Evolutionary conservation across 2,888 invertebrate species (phyloP).

Genomic region (Chirona hameri): DNA sequence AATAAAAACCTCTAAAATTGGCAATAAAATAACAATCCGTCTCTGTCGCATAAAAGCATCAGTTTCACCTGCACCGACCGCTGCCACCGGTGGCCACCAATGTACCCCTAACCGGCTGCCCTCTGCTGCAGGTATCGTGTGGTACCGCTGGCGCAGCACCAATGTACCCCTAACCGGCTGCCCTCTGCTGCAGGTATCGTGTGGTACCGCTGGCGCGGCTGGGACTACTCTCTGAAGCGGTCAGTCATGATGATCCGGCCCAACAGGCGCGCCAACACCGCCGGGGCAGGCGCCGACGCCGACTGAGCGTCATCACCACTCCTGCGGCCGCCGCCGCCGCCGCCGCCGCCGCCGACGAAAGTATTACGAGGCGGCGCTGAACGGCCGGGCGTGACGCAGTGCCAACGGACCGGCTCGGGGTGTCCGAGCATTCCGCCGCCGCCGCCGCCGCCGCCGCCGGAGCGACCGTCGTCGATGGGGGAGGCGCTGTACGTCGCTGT

Average conservation of each 20-base stretch:
- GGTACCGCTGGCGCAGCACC: slow-evolving; percentile 53
- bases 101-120: neutral
- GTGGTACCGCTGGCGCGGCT: slow-evolving; percentile 93
- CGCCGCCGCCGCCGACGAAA: neutral
- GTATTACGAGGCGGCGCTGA: neutral
- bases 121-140: slow-evolving; percentile 68
- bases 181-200: slow-evolving; percentile 65
- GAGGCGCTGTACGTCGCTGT: neutral
- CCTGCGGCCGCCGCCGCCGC: neutral
- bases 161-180: neutral
- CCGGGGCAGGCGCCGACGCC: neutral
- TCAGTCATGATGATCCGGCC: slow-evolving; percentile 92
- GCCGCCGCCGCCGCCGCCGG: neutral
- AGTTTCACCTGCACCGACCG: too few relatives aligned
- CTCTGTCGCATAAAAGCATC: too few relatives aligned
- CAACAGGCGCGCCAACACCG: slow-evolving; percentile 33
- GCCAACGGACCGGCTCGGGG: neutral
- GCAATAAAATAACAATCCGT: too few relatives aligned
- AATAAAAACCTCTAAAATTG: neutral
- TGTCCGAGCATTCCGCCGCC: neutral
- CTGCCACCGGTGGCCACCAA: too few relatives aligned
- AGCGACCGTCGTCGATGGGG: neutral
- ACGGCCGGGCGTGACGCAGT: neutral
- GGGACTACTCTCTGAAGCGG: slow-evolving; percentile 87
- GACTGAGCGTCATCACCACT: neutral